These are phyloP conservation scores for Lithobates pipiens DNA, from an alignment of 2,797 vertebrate genomes.

Conservation along the genomic window DNA sequence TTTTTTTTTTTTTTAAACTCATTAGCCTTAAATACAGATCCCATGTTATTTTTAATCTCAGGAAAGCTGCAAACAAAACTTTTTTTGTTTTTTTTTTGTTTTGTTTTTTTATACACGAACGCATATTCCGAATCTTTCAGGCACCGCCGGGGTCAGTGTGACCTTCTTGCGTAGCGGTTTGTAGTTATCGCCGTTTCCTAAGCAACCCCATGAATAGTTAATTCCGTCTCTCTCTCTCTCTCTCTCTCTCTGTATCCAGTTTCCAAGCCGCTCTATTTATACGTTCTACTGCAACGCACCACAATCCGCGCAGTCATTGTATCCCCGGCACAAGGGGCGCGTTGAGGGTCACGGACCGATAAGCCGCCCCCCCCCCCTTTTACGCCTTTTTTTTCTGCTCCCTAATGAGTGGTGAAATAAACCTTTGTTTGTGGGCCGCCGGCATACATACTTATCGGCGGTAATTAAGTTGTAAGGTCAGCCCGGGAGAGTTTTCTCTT, in stretches of 20 bases:
- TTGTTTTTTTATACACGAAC: no score
- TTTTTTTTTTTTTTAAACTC: no score
- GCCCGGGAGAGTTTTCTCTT: not conserved
- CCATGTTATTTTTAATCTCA: no score
- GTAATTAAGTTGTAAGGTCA: constrained; percentile 44
- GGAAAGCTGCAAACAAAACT: no score
- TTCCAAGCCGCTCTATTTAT: not conserved
- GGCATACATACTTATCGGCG: constrained; percentile 18
- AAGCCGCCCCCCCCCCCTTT: not conserved
- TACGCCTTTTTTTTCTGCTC: not conserved
- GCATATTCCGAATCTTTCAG: no score
- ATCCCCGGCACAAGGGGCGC: not conserved
- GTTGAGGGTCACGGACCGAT: not conserved
- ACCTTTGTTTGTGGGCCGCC: not conserved
- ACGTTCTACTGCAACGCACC: not conserved
- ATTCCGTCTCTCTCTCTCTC: not conserved
- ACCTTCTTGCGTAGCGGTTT: not conserved
- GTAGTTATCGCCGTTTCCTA: constrained; percentile 1
- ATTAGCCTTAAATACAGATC: no score
- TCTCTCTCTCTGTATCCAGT: not conserved
- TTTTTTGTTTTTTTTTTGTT: no score
- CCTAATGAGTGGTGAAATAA: constrained; percentile 3
- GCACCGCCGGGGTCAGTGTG: not conserved
- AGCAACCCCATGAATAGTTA: constrained; percentile 10
- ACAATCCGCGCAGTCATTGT: not conserved